Evolutionary conservation across 1,140 invertebrate genomes (phyloP).

Genomic region (Trichoplusia ni): DNA sequence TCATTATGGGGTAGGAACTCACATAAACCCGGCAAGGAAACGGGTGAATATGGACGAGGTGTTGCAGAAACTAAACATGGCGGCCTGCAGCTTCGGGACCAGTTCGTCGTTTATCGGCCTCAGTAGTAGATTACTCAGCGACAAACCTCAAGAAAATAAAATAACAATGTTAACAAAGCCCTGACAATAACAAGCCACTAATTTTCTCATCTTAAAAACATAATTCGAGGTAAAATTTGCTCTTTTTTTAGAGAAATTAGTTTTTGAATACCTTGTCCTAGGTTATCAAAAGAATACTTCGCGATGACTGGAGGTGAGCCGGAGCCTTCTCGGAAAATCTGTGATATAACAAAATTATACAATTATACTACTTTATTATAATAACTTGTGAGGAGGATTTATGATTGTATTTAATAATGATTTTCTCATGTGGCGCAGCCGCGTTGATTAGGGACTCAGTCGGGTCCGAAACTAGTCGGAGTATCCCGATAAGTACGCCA

Average conservation of each 20-base stretch:
- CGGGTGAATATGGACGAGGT: conserved; percentile 49
- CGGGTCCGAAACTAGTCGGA: too few relatives aligned
- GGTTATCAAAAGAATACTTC: too few relatives aligned
- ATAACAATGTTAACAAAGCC: background rate
- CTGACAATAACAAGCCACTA: too few relatives aligned
- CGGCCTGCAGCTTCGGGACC: conserved; percentile 53
- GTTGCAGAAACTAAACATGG: conserved; percentile 56
- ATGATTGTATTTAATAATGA: too few relatives aligned
- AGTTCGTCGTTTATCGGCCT: conserved; percentile 52
- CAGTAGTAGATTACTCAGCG: conserved; percentile 44
- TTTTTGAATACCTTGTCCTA: too few relatives aligned
- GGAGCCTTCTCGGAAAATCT: conserved; percentile 49
- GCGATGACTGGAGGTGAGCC: conserved; percentile 54
- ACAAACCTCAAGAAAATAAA: conserved; percentile 35
- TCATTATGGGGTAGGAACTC: background rate
- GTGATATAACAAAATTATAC: background rate
- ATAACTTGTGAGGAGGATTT: too few relatives aligned
- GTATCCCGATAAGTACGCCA: too few relatives aligned
- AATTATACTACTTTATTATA: background rate
- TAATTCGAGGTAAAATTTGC: too few relatives aligned
- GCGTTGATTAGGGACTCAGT: too few relatives aligned
- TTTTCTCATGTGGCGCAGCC: too few relatives aligned
- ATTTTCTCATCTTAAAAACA: too few relatives aligned
- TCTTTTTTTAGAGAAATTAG: too few relatives aligned
- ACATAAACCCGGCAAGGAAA: background rate